A percentile compares a stretch with the other conserved stretches of the same genome.
phyloP scores from a whole-genome alignment of 2,113 vertebrate species.

The Lagopus muta region DNA sequence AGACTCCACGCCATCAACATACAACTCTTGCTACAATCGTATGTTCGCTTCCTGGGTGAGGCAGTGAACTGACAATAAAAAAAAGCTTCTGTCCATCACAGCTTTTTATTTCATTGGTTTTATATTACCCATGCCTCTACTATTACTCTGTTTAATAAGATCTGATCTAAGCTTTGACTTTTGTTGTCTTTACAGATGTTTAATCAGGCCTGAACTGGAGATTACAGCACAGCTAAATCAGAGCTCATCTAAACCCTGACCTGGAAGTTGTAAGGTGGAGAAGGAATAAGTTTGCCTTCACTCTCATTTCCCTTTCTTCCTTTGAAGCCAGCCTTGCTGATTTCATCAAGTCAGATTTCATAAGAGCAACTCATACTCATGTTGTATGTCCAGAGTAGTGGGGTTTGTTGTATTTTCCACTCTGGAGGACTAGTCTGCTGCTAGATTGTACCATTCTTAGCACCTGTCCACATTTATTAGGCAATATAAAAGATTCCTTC shows the following conservation, averaged over 20 bases:
- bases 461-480: slow-evolving; percentile 38
- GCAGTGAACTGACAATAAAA: background rate
- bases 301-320: slow-evolving; percentile 10
- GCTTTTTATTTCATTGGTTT: background rate
- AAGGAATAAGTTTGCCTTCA: background rate
- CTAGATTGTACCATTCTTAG: slow-evolving; percentile 19
- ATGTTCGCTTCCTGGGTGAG: background rate
- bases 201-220: background rate
- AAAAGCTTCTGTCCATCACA: background rate
- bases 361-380: background rate
- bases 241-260: background rate
- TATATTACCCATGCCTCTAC: background rate
- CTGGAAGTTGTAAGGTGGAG: background rate
- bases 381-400: background rate
- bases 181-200: background rate
- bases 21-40: background rate
- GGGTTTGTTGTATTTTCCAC: fast-evolving
- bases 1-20: background rate
- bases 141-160: background rate
- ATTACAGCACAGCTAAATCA: background rate
- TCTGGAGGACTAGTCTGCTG: background rate
- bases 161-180: background rate
- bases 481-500: background rate
- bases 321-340: background rate
- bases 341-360: background rate